A percentile compares a stretch with the other conserved stretches of the same genome.
Evolutionary conservation across 2,113 vertebrate species (phyloP).

Genomic region (Calyptomena viridis): DNA sequence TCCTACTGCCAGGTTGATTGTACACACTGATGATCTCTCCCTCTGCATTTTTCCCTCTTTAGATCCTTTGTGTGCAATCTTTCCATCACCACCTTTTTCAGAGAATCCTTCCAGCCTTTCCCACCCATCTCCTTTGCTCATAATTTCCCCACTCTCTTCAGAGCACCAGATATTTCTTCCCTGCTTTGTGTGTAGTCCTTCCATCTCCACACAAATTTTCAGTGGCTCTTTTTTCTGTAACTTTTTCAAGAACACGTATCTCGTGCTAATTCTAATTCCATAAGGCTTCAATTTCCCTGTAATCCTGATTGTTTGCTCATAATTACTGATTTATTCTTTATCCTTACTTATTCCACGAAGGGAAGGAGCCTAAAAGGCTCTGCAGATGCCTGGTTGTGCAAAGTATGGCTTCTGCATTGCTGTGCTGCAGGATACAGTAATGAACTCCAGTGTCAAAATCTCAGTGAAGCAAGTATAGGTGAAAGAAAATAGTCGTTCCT

Average conservation of each 20-base stretch:
- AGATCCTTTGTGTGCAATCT: background rate
- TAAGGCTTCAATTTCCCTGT: background rate
- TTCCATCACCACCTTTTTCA: background rate
- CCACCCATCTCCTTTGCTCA: background rate
- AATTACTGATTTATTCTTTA: background rate
- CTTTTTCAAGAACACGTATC: background rate
- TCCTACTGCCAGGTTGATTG: background rate
- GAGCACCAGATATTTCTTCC: background rate
- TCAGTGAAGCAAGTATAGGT: background rate
- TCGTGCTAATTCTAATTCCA: background rate
- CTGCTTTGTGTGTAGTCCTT: background rate
- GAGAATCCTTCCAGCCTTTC: background rate
- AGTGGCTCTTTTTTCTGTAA: background rate
- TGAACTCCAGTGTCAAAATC: background rate
- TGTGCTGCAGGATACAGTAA: background rate
- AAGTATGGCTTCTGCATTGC: background rate
- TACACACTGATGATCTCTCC: background rate
- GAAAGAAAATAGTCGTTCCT: background rate
- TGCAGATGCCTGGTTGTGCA: background rate
- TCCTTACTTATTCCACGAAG: background rate
- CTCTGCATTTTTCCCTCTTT: background rate
- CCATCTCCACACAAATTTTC: background rate
- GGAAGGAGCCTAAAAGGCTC: background rate
- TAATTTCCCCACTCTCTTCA: background rate
- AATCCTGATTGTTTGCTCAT: background rate